These are phyloP conservation scores for Dascillus cervinus DNA, from an alignment of 2,888 invertebrate genomes.

Conservation along the genomic window DNA sequence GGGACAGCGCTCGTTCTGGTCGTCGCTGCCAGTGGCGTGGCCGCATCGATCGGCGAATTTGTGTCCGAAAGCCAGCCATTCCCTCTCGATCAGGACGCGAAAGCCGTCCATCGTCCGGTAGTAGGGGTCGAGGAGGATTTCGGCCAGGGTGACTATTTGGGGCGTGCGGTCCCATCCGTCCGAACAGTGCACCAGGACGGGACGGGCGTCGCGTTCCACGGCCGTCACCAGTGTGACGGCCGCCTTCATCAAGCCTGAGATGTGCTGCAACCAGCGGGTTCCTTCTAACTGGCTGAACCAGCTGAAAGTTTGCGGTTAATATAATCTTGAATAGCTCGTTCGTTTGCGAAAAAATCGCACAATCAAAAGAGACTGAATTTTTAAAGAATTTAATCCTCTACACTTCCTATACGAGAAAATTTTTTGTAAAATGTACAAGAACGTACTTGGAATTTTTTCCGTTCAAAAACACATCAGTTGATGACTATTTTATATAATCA, in stretches of 20 bases:
- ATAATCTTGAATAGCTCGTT: too few relatives aligned
- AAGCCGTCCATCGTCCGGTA: constrained; percentile 96
- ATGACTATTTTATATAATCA: too few relatives aligned
- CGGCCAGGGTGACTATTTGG: constrained; percentile 89
- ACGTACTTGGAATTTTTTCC: too few relatives aligned
- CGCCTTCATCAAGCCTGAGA: constrained; percentile 76
- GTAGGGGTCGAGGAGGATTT: constrained; percentile 87
- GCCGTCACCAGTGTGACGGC: constrained; percentile 74
- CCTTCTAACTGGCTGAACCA: constrained; percentile 85
- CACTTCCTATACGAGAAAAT: too few relatives aligned
- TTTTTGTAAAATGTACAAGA: too few relatives aligned
- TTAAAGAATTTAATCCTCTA: too few relatives aligned
- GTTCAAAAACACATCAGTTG: too few relatives aligned
- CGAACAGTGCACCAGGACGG: constrained; percentile 94
- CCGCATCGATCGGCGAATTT: constrained; percentile 96
- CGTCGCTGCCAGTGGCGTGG: constrained; percentile 71
- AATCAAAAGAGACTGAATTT: too few relatives aligned
- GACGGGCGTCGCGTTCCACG: constrained; percentile 71
- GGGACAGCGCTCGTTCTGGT: constrained; percentile 92
- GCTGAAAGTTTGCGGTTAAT: too few relatives aligned
- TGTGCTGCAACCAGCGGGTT: constrained; percentile 86
- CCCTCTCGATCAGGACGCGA: constrained; percentile 84
- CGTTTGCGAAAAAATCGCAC: too few relatives aligned
- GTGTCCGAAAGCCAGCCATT: constrained; percentile 98
- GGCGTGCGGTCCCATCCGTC: constrained; percentile 99